Evolutionary conservation across 2,113 vertebrate species (phyloP), one percentile per base, ranked within the genome.

Genomic region (Pampusana beccarii): DNA sequence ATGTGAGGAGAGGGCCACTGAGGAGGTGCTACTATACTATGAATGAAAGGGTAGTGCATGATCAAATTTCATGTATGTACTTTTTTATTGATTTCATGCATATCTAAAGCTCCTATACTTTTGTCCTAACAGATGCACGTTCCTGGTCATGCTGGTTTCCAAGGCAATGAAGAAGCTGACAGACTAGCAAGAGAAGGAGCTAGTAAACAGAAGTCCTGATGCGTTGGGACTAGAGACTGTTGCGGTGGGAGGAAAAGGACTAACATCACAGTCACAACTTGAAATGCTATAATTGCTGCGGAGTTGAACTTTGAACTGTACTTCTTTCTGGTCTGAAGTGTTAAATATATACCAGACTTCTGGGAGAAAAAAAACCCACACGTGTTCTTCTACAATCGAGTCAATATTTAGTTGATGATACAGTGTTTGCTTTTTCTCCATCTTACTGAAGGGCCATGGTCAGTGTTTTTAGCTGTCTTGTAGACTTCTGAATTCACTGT

Each of bases 141-240:
- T 77, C 99, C 99, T 0, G 99, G 99, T 58, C 99, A 99, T 31
- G 98, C 99, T 14, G 99, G 99, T 4, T 99, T 98, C 93, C 62
- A 3, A 61, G 99, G 99, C 89, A 99, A 99, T 10, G 99, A 99
- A 96, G 98, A 98, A 95, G 99, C 99, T 1, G 99, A 99, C 95
- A 97, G 98, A 33, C 97, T 99, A 54, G 99, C 99, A 17, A 98
- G 98, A 94, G 98, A 99, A 95, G 99, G 99, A 74, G 99, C 99
- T 2, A 82, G 56, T 56, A 99, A 97, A 92, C 80, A 20, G 4
- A 72, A 36, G 29, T 90, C 16, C 34, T 97, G 90, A 94, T 5
- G 2, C n/a, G n/a, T 25, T 50, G 70, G 54, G 54, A 65, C 70
- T 64, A 61, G 50, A 92, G 80, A 75, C 66, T 92, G 21, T 58